Percentiles rank a stretch among this genome's conserved stretches.
Conservation (phyloP, 2,797 vertebrate species). For the Parambassis ranga region DNA sequence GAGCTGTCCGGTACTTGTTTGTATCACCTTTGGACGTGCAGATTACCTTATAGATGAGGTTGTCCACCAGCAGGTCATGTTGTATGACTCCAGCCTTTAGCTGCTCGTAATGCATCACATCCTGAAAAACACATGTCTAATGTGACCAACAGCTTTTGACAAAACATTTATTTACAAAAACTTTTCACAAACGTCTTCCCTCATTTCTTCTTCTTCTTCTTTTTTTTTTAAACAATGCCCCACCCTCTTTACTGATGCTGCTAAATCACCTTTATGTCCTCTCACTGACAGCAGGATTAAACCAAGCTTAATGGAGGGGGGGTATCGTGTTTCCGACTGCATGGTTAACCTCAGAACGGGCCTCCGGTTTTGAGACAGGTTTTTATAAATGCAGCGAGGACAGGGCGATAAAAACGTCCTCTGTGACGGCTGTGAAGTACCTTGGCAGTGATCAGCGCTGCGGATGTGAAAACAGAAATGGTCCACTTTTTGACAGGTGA, state of each 20-base stretch:
- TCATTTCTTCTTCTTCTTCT: too few relatives aligned
- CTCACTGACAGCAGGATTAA: conserved; percentile 26
- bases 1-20: too few relatives aligned
- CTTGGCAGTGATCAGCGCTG: conserved; percentile 6
- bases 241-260: background rate
- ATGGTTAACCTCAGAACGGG: conserved; percentile 36
- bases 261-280: conserved; percentile 18
- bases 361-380: conserved; percentile 57
- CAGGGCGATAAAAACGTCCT: conserved; percentile 33
- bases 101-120: conserved; percentile 94
- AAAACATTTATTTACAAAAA: background rate
- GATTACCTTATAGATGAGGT: conserved; percentile 95
- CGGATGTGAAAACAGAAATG: conserved; percentile 30
- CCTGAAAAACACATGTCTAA: conserved; percentile 77
- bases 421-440: conserved; percentile 15
- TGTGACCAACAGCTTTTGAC: background rate
- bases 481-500: conserved; percentile 21
- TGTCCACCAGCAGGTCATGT: conserved; percentile 95
- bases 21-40: too few relatives aligned
- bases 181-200: background rate
- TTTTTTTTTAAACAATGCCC: background rate
- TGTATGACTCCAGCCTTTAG: conserved; percentile 97
- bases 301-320: background rate
- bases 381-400: conserved; percentile 25
- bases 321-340: conserved; percentile 33